Conservation (phyloP, 1,140 invertebrate genomes). For the Eriocheir sinensis region DNA sequence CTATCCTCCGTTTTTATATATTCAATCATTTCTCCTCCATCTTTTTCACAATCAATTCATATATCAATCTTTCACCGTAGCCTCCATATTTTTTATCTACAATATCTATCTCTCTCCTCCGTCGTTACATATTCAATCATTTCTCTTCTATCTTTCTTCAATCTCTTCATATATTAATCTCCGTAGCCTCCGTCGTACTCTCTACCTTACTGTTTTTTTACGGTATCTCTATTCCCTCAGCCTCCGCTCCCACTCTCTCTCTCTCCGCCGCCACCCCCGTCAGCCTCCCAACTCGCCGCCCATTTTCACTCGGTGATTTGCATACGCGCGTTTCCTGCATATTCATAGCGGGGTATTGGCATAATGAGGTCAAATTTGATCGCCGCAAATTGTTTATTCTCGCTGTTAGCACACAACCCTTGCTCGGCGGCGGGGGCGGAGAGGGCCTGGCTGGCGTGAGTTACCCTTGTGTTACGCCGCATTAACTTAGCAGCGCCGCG, state of each 20-base stretch:
- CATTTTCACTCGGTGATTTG: background rate
- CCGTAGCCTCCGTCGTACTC: too few species aligned
- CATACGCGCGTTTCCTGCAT: constrained; percentile 30
- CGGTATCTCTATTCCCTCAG: too few species aligned
- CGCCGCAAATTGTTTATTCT: constrained; percentile 38
- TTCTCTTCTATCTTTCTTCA: too few species aligned
- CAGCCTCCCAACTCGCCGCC: background rate
- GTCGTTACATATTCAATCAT: background rate
- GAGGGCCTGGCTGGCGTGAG: background rate
- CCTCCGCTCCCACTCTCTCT: background rate
- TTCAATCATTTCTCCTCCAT: too few species aligned
- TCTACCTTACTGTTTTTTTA: too few species aligned
- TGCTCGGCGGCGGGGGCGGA: background rate
- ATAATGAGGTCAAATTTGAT: constrained; percentile 55
- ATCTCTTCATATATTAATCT: too few species aligned
- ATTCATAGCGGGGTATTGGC: constrained; percentile 36
- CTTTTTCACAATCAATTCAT: background rate
- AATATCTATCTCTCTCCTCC: background rate
- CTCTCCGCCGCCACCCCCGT: background rate
- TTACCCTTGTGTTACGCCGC: background rate
- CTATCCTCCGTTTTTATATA: too few species aligned
- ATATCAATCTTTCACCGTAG: background rate
- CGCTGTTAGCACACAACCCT: constrained; percentile 20
- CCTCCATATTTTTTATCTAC: background rate
- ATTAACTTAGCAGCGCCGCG: background rate